phyloP scores from a whole-genome alignment of 2,888 invertebrate genomes.

The Lydus trimaculatus region DNA sequence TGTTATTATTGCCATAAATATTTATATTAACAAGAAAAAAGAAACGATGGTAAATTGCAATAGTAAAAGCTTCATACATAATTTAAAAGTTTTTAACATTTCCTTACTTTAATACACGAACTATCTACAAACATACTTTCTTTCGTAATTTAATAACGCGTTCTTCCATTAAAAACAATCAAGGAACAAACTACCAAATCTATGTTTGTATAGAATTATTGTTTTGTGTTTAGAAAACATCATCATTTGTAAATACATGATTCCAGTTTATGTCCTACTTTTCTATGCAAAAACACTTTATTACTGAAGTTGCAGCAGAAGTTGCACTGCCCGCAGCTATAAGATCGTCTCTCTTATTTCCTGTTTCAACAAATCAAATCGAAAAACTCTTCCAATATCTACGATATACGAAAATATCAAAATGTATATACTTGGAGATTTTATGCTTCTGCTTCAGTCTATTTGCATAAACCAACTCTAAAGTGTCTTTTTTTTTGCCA shows the following conservation, averaged over 20 bases:
- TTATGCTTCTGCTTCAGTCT: not conserved
- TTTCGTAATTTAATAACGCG: not conserved
- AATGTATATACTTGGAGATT: not conserved
- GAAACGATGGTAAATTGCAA: not conserved
- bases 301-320: not conserved
- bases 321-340: not conserved
- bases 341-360: not conserved
- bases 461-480: constrained; percentile 1
- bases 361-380: not conserved
- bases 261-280: not conserved
- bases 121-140: not conserved
- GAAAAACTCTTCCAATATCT: not conserved
- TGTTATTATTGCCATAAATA: constrained; percentile 20
- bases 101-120: not conserved
- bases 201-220: not conserved
- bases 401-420: not conserved
- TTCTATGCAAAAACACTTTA: not conserved
- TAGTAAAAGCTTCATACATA: constrained; percentile 19
- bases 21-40: constrained; percentile 16
- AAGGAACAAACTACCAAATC: not conserved
- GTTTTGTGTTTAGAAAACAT: not conserved
- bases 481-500: not conserved
- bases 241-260: too few relatives aligned
- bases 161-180: not conserved
- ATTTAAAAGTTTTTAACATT: constrained; percentile 24